Base-by-base conservation (phyloP, 2,113 vertebrate genomes). In the Zootoca vivipara region DNA sequence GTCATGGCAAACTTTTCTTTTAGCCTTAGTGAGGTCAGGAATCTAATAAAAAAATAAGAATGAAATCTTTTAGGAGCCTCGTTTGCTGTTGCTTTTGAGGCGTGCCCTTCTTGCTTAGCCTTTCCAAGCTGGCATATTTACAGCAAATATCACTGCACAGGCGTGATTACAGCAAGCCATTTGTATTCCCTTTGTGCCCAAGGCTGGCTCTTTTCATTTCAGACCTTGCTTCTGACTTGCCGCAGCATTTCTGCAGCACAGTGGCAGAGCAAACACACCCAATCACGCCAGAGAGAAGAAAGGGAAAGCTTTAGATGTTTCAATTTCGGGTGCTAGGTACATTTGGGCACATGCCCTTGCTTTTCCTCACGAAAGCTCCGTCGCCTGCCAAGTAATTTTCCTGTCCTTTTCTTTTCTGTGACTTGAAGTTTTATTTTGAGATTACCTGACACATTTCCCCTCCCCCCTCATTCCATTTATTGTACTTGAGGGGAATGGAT, bases 101-200 rank as follows among this genome's bases (percentile, higher is more conserved):
- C 18, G 16, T 33, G 70, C 28, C 79, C 33, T 77, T 65, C 30
- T 74, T 83, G 22, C 6, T 18, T 83, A 73, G 58, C 65, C 82
- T 92, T 89, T 90, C 70, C 89, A 77, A 74, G 67, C 3, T 85
- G 78, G 82, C 78, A 2, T 4, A 30, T 92, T 86, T 16, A 24
- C 78, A 79, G 88, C 28, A 89, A 94, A 94, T 86, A n/a, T 90
- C 92, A 89, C 65, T 90, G 92, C 92, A 42, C 84, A 89, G 64
- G 46, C 0, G 0, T 87, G 81, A 56, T 12, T 78, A 87, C 30
- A 20, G 0, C 0, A 28, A 77, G 90, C 72, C 65, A 15, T 28
- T 7, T 22, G 52, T 0, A 0, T 80, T 90, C 78, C 35, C 16
- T 70, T 42, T 5, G 33, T 78, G 87, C 85, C 1, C 0, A 67